A percentile compares a stretch with the other conserved stretches of the same genome.
Conservation (phyloP, 2,888 invertebrate genomes). For the Aspidiotus destructor region DNA sequence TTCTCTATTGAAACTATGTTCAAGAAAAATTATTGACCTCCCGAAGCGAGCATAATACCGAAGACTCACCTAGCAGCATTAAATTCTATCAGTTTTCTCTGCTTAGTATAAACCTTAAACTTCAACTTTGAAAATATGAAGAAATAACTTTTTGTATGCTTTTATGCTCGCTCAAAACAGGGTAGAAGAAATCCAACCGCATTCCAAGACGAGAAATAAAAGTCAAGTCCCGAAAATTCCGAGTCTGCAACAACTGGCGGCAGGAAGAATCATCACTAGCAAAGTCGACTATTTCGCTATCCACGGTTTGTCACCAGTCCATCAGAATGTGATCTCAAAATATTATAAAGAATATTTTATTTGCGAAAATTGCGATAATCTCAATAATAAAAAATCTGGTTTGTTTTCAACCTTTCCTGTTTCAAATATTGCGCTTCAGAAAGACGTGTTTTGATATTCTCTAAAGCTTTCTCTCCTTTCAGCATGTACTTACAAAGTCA, state of each 20-base stretch:
- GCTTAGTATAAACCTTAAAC: no score
- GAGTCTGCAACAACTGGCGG: constrained; percentile 6
- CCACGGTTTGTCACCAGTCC: not conserved
- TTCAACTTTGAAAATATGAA: no score
- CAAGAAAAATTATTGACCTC: no score
- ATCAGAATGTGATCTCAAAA: constrained; percentile 10
- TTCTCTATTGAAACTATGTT: no score
- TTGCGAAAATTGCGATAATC: constrained; percentile 14
- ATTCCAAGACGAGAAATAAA: not conserved
- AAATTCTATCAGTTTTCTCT: no score
- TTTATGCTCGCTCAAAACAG: not conserved
- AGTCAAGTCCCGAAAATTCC: not conserved
- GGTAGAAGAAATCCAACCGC: constrained; percentile 16
- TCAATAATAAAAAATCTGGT: not conserved
- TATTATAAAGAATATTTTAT: constrained; percentile 11
- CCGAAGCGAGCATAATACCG: no score
- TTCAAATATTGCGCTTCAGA: no score
- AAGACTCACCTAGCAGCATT: no score
- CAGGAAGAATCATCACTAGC: not conserved
- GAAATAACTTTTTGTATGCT: no score
- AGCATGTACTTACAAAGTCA: constrained; percentile 8
- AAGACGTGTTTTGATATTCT: not conserved
- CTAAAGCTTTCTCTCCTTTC: not conserved
- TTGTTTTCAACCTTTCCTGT: not conserved
- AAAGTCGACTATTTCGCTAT: constrained; percentile 19